Evolutionary conservation across 1,140 invertebrate genomes (phyloP).

Genomic region (Akabosia matsudoensis): DNA sequence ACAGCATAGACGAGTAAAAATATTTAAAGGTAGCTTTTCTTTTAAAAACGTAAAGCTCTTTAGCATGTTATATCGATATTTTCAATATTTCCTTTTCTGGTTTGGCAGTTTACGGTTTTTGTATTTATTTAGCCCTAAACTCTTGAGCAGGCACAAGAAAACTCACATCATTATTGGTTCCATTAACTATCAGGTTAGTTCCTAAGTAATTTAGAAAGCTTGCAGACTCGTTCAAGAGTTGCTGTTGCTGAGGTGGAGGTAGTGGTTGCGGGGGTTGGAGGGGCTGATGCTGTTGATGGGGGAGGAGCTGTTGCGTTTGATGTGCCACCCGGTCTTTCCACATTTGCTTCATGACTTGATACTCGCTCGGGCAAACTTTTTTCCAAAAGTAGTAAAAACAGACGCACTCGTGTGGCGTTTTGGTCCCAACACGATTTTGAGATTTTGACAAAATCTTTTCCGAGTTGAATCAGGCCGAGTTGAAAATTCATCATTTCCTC

Average conservation of each 20-base stretch:
- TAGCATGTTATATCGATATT: too few species aligned
- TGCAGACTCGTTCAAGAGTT: not conserved
- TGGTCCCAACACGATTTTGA: slow-evolving; percentile 73
- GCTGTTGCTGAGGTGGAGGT: not conserved
- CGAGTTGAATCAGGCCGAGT: slow-evolving; percentile 77
- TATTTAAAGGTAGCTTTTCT: too few species aligned
- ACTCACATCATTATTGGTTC: not conserved
- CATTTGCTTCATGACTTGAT: slow-evolving; percentile 61
- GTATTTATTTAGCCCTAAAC: not conserved
- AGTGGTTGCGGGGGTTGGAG: not conserved
- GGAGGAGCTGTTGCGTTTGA: not conserved
- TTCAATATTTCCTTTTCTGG: too few species aligned
- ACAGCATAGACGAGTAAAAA: too few species aligned
- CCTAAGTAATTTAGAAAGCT: too few species aligned
- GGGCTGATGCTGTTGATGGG: not conserved
- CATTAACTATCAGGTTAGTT: not conserved
- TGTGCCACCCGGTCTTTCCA: slow-evolving; percentile 47
- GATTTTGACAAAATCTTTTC: slow-evolving; percentile 90
- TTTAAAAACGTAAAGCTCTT: not conserved
- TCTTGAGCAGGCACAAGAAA: slow-evolving; percentile 15
- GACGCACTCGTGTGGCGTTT: slow-evolving; percentile 82
- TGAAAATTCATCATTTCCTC: slow-evolving; percentile 86
- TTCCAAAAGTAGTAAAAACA: slow-evolving; percentile 99
- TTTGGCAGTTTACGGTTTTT: too few species aligned
- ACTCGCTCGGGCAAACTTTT: slow-evolving; percentile 84